Conservation (phyloP, 2,113 vertebrate genomes). For the Sinocyclocheilus maitianheensis region DNA sequence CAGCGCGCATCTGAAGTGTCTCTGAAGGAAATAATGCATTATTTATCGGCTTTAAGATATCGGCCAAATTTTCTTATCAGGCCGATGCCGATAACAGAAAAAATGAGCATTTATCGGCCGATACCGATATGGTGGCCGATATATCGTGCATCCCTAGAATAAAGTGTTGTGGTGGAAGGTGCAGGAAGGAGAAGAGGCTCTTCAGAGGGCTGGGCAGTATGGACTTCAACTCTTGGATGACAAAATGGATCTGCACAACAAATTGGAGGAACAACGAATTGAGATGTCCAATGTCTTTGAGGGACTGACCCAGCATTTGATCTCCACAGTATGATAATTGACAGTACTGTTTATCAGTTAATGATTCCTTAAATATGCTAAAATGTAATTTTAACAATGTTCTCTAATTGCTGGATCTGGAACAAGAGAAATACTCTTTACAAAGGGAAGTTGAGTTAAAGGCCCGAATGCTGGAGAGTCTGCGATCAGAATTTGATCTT, state of each 20-base stretch:
- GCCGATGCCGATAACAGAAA: too few relatives aligned
- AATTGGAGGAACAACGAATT: constrained; percentile 81
- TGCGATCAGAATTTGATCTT: constrained; percentile 85
- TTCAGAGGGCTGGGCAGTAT: constrained; percentile 78
- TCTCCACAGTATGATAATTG: not conserved
- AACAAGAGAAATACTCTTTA: constrained; percentile 90
- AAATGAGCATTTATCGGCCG: too few relatives aligned
- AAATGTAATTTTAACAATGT: not conserved
- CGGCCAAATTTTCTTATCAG: too few relatives aligned
- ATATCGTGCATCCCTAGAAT: too few relatives aligned
- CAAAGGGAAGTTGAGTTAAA: constrained; percentile 89
- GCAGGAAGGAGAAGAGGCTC: constrained; percentile 74
- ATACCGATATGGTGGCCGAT: too few relatives aligned
- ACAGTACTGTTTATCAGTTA: not conserved
- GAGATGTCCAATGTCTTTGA: constrained; percentile 84
- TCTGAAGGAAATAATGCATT: too few relatives aligned
- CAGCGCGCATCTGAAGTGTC: too few relatives aligned
- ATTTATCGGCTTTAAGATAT: too few relatives aligned
- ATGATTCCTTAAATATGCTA: not conserved
- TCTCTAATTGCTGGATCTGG: constrained; percentile 63
- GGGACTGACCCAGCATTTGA: constrained; percentile 65
- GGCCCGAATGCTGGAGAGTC: constrained; percentile 84
- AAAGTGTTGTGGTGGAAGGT: constrained; percentile 77
- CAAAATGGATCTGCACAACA: constrained; percentile 84
- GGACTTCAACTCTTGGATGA: constrained; percentile 87